phyloP scores from a whole-genome alignment of 2,797 vertebrate species.

The Pogoniulus pusillus region DNA sequence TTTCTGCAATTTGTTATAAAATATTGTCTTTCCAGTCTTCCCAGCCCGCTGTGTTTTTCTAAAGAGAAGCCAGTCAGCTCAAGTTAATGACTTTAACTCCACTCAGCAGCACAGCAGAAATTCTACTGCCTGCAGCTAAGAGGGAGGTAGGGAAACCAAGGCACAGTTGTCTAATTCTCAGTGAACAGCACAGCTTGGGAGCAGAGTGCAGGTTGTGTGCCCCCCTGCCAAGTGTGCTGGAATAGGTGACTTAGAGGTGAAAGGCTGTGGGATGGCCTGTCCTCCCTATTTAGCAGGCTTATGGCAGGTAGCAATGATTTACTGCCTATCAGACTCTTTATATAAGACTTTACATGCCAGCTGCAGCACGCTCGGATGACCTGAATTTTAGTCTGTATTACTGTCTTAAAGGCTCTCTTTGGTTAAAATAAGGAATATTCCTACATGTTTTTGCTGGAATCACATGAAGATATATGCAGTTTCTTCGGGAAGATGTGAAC shows the following conservation, averaged over 20 bases:
- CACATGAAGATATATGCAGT: background rate
- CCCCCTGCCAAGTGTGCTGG: background rate
- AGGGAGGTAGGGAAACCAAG: background rate
- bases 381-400: conserved; percentile 13
- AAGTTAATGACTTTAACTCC: background rate
- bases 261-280: background rate
- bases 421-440: conserved; percentile 1
- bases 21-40: background rate
- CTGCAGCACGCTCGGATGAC: background rate
- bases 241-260: background rate
- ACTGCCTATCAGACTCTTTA: background rate
- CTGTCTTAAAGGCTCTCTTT: conserved; percentile 15
- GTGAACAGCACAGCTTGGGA: background rate
- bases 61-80: background rate
- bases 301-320: background rate
- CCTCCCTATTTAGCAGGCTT: background rate
- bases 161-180: background rate
- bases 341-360: background rate
- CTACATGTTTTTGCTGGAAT: background rate
- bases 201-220: background rate
- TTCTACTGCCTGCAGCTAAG: background rate
- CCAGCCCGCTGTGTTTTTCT: background rate
- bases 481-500: background rate
- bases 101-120: background rate
- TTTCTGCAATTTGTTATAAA: background rate